A percentile compares a stretch with the other conserved stretches of the same genome.
Conservation (phyloP, 2,113 vertebrate species). For the Dicrurus megarhynchus region DNA sequence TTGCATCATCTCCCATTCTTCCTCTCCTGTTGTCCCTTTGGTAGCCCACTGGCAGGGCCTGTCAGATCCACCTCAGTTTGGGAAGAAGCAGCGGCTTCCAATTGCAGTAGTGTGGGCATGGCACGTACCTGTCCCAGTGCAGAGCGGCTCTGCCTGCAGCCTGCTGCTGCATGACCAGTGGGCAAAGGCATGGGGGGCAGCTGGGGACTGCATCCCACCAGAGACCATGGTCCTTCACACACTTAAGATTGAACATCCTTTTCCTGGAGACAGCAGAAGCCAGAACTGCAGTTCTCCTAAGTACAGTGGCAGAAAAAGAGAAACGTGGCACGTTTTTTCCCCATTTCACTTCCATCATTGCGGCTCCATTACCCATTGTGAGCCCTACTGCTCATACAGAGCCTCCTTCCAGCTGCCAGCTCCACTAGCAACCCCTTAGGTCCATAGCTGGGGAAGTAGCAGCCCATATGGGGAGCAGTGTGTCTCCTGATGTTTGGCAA, state of each 20-base stretch:
- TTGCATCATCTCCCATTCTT: background rate
- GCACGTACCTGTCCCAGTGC: background rate
- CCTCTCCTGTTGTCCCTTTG: background rate
- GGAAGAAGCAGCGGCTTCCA: accelerated
- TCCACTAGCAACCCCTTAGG: background rate
- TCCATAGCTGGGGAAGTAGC: background rate
- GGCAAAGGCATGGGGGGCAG: background rate
- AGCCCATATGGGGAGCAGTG: background rate
- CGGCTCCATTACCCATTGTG: background rate
- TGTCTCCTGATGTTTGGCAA: background rate
- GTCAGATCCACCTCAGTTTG: background rate
- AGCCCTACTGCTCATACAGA: background rate
- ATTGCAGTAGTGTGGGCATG: accelerated
- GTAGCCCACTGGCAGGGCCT: background rate
- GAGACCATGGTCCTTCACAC: background rate
- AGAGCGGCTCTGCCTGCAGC: accelerated
- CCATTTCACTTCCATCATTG: background rate
- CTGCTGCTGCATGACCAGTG: accelerated
- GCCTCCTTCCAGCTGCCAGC: background rate
- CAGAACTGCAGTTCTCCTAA: background rate
- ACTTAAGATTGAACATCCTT: background rate
- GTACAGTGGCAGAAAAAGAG: background rate
- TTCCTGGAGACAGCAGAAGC: background rate
- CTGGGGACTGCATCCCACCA: background rate
- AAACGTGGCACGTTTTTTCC: background rate